A percentile compares a stretch with the other conserved stretches of the same genome.
These are phyloP conservation scores for Mionectes olivaceus DNA, from an alignment of 2,797 vertebrate species.

Conservation along the genomic window DNA sequence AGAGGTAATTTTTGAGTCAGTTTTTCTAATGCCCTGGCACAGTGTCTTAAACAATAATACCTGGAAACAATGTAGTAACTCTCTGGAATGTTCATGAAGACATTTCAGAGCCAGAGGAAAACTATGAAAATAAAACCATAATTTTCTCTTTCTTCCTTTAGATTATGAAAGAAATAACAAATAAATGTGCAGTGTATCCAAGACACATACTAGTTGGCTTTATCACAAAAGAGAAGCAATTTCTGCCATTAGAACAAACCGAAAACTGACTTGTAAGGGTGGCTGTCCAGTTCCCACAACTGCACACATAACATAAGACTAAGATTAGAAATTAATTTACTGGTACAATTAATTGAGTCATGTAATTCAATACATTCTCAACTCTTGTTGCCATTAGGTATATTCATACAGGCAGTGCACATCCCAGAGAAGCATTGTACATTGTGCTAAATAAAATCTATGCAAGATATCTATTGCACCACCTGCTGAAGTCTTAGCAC, in stretches of 20 bases:
- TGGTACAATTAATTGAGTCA: neutral
- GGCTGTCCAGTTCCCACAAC: neutral
- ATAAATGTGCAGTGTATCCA: neutral
- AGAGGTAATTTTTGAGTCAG: neutral
- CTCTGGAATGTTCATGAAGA: slow-evolving; percentile 29
- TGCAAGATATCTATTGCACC: neutral
- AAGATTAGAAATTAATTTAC: neutral
- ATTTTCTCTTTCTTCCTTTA: neutral
- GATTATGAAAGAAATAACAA: neutral
- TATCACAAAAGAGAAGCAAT: neutral
- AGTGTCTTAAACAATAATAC: neutral
- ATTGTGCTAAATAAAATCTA: neutral
- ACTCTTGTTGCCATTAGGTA: neutral
- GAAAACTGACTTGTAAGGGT: neutral
- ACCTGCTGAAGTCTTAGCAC: neutral
- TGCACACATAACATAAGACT: neutral
- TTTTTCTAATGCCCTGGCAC: slow-evolving; percentile 23
- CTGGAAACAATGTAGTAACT: slow-evolving; percentile 41
- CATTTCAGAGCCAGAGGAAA: slow-evolving; percentile 46
- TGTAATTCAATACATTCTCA: neutral
- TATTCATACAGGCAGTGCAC: neutral
- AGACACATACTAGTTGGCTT: neutral
- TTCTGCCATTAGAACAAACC: neutral
- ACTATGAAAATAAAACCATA: neutral
- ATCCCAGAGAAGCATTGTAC: neutral